Evolutionary conservation across 2,797 vertebrate genomes (phyloP).

Genomic region (Sebastes alutus): DNA sequence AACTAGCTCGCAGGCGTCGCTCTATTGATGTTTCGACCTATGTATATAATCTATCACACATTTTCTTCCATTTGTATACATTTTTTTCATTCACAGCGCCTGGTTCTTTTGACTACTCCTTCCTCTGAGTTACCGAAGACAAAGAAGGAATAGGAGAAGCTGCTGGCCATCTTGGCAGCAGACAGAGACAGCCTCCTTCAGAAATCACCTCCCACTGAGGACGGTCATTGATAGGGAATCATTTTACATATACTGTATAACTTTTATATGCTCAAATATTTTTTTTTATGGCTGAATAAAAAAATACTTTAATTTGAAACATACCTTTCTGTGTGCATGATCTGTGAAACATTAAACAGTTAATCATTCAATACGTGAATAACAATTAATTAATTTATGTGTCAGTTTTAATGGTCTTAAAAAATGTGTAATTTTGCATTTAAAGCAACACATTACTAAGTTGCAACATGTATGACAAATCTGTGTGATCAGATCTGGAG

Average conservation of each 20-base stretch:
- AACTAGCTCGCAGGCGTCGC: too few relatives aligned
- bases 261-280: neutral
- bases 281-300: constrained; percentile 47
- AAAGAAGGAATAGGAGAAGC: constrained; percentile 74
- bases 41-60: too few relatives aligned
- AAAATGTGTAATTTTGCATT: neutral
- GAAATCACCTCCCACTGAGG: constrained; percentile 65
- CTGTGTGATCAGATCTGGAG: constrained; percentile 61
- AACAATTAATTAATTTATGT: neutral
- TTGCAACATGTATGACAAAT: neutral
- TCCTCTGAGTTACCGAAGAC: constrained; percentile 79
- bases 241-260: constrained; percentile 9
- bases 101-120: constrained; percentile 72
- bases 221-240: constrained; percentile 48
- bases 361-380: neutral
- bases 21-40: too few relatives aligned
- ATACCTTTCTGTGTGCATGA: neutral
- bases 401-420: neutral
- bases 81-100: constrained; percentile 58
- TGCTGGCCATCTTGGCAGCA: constrained; percentile 69
- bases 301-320: constrained; percentile 32
- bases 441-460: neutral
- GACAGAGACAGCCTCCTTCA: constrained; percentile 68
- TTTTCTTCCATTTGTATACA: too few relatives aligned
- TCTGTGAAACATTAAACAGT: neutral